Percentiles rank a stretch among this genome's conserved stretches.
phyloP scores from a whole-genome alignment of 2,113 vertebrate genomes.

The Osmerus eperlanus region DNA sequence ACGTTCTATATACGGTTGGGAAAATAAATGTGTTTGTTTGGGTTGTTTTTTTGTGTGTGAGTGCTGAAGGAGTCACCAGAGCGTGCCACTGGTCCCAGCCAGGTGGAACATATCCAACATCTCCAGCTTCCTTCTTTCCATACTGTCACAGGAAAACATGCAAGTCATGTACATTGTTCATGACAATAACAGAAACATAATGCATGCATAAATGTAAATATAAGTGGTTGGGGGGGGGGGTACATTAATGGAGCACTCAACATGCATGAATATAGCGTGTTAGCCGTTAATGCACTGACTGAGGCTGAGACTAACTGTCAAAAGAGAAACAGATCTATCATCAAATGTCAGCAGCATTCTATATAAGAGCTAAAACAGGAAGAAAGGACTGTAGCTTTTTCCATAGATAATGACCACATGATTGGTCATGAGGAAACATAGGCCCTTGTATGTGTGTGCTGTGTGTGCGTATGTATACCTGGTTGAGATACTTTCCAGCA shows the following conservation, averaged over 20 bases:
- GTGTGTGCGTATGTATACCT: conserved; percentile 53
- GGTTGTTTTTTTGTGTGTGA: not conserved
- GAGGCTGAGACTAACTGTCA: no score
- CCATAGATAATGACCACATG: no score
- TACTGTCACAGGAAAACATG: conserved; percentile 55
- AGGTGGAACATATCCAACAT: conserved; percentile 62
- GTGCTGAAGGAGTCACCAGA: conserved; percentile 58
- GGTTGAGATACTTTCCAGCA: conserved; percentile 76
- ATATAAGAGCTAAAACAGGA: no score
- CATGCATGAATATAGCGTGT: no score
- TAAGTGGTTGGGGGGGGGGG: not conserved
- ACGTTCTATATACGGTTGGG: not conserved
- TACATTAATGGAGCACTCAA: no score
- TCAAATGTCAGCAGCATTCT: no score
- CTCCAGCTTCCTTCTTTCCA: conserved; percentile 60
- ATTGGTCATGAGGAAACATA: not conserved
- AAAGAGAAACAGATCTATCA: no score
- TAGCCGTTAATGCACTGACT: no score
- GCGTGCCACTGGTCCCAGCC: conserved; percentile 79
- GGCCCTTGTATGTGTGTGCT: not conserved
- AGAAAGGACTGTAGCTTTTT: no score
- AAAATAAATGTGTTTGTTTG: not conserved
- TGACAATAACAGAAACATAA: not conserved
- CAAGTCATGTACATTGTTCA: no score
- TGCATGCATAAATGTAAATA: not conserved